Percentiles rank a stretch among this genome's conserved stretches.
Conservation (phyloP, 2,113 vertebrate species). For the Coracopsis vasa region DNA sequence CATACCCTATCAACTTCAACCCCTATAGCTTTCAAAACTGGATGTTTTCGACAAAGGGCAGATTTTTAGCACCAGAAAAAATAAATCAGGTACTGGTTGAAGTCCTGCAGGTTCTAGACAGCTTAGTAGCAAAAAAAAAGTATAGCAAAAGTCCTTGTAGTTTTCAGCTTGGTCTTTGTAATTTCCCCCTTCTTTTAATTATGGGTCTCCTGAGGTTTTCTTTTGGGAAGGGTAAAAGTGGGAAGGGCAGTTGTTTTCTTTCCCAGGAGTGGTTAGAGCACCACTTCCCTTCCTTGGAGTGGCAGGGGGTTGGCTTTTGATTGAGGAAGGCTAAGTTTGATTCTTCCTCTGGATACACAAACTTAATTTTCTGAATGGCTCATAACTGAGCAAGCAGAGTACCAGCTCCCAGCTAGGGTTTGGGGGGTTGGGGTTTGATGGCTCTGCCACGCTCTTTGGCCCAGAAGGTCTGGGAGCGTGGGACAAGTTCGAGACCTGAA, state of each 20-base stretch:
- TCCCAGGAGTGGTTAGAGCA: background rate
- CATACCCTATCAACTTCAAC: background rate
- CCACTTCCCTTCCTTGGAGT: background rate
- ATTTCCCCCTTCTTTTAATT: background rate
- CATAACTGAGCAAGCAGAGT: background rate
- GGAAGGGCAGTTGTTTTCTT: background rate
- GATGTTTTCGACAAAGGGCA: background rate
- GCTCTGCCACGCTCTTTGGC: conserved; percentile 20
- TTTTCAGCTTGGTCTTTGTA: background rate
- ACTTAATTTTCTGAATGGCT: background rate
- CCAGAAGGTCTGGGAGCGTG: conserved; percentile 49
- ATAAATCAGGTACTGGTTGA: background rate
- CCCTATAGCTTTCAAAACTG: background rate
- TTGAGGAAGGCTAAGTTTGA: background rate
- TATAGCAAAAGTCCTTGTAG: background rate
- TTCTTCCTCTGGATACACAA: background rate
- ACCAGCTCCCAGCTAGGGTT: background rate
- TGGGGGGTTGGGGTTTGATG: background rate
- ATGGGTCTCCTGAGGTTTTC: background rate
- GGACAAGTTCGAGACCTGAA: conserved; percentile 57
- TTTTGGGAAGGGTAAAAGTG: background rate
- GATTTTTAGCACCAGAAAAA: background rate
- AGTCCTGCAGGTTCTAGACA: background rate
- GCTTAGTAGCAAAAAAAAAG: background rate
- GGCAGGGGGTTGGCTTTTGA: background rate